Percentiles rank a stretch among this genome's conserved stretches.
These are phyloP conservation scores for Hylomyscus alleni DNA, from an alignment of 2,797 vertebrate genomes.

Conservation along the genomic window DNA sequence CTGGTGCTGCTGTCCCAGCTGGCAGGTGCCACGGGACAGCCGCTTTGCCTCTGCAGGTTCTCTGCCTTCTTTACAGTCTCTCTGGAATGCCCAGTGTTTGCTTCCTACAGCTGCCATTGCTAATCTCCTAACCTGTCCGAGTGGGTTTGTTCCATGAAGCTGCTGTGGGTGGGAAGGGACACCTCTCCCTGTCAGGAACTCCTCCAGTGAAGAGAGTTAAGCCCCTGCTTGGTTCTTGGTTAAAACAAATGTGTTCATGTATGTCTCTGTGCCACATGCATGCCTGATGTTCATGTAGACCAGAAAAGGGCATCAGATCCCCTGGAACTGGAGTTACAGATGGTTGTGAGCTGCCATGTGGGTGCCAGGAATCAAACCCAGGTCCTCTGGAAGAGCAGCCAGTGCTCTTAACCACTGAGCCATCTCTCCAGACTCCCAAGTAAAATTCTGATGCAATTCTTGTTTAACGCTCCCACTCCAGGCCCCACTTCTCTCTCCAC, in stretches of 20 bases:
- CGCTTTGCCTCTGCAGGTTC: not conserved
- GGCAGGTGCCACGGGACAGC: not conserved
- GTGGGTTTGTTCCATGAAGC: not conserved
- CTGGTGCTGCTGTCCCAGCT: not conserved
- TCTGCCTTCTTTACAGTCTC: not conserved
- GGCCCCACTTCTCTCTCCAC: accelerated
- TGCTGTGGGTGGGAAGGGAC: not conserved
- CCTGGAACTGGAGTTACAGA: not conserved
- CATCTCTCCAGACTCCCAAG: not conserved
- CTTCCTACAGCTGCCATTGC: not conserved
- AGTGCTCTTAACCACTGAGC: not conserved
- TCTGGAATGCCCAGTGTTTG: accelerated
- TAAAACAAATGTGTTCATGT: not conserved
- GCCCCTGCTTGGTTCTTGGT: not conserved
- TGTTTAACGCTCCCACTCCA: not conserved
- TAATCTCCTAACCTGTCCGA: not conserved
- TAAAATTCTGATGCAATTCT: not conserved
- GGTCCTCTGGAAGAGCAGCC: not conserved
- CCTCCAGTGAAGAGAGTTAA: not conserved
- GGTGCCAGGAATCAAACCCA: not conserved
- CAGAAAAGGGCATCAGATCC: not conserved
- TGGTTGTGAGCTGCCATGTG: not conserved
- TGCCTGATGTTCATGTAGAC: not conserved
- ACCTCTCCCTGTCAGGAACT: not conserved
- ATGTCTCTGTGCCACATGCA: not conserved